Evolutionary conservation across 2,797 vertebrate species (phyloP).

Genomic region (Characodon lateralis): DNA sequence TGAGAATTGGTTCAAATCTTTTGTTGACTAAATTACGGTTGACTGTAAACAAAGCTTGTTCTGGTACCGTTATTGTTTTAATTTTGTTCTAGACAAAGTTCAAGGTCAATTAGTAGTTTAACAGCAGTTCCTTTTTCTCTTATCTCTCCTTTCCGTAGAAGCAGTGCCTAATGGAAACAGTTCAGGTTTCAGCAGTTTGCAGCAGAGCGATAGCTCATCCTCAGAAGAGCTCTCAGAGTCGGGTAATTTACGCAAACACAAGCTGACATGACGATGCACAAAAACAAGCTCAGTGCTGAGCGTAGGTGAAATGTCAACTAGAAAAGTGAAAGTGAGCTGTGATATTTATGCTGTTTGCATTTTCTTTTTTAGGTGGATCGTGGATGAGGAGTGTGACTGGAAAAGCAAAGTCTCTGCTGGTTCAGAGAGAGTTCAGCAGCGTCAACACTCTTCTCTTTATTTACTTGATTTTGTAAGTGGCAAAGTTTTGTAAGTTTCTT

Average conservation of each 20-base stretch:
- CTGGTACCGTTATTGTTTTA: neutral
- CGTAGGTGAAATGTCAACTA: neutral
- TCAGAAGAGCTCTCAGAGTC: conserved; percentile 72
- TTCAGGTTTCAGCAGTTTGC: conserved; percentile 47
- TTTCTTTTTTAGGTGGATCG: conserved; percentile 59
- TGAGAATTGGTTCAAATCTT: neutral
- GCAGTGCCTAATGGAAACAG: conserved; percentile 44
- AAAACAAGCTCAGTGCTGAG: neutral
- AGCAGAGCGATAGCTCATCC: conserved; percentile 67
- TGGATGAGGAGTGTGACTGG: conserved; percentile 68
- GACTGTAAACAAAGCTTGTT: neutral
- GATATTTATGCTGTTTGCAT: neutral
- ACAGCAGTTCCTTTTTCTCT: neutral
- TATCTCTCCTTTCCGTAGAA: conserved; percentile 48
- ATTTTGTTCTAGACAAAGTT: conserved; percentile 15
- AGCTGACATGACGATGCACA: neutral
- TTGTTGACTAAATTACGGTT: neutral
- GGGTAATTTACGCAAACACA: conserved; percentile 39
- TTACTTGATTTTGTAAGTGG: conserved; percentile 88
- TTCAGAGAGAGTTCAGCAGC: conserved; percentile 74
- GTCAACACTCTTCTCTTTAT: conserved; percentile 84
- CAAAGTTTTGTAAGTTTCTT: neutral
- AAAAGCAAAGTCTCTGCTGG: conserved; percentile 72
- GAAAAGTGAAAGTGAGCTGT: neutral
- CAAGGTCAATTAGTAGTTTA: conserved; percentile 21